These are phyloP conservation scores for Acipenser oxyrinchus DNA, from an alignment of 2,797 vertebrate genomes.

Conservation along the genomic window DNA sequence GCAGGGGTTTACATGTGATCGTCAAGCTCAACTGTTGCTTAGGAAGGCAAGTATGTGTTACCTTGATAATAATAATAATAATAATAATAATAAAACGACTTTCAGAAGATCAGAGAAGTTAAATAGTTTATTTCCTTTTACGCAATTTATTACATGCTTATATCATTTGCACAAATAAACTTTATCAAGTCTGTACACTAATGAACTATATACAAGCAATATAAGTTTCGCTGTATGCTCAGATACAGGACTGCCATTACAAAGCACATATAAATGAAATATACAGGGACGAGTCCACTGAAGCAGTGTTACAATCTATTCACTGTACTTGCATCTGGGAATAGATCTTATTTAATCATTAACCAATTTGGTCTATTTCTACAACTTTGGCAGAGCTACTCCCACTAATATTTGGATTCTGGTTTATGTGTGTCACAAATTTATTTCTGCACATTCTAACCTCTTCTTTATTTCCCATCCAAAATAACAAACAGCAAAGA, in stretches of 20 bases:
- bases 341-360: not conserved
- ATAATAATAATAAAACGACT: too few relatives aligned
- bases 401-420: too few relatives aligned
- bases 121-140: conserved; percentile 63
- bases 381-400: conserved; percentile 3
- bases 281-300: conserved; percentile 31
- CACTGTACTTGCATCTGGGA: not conserved
- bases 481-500: conserved; percentile 16
- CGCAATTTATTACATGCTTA: conserved; percentile 49
- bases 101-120: conserved; percentile 20
- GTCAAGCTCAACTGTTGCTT: too few relatives aligned
- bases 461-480: not conserved
- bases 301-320: conserved; percentile 19
- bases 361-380: not conserved
- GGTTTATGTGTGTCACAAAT: not conserved
- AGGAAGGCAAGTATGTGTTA: too few relatives aligned
- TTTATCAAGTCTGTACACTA: conserved; percentile 55
- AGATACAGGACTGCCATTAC: conserved; percentile 42
- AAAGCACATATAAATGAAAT: conserved; percentile 41
- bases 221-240: conserved; percentile 27
- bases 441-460: not conserved
- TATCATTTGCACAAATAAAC: conserved; percentile 58
- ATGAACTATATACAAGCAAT: conserved; percentile 62
- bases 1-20: too few relatives aligned
- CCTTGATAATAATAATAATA: too few relatives aligned